Base-by-base conservation (phyloP, 1,140 invertebrate species). In the Orussus abietinus region DNA sequence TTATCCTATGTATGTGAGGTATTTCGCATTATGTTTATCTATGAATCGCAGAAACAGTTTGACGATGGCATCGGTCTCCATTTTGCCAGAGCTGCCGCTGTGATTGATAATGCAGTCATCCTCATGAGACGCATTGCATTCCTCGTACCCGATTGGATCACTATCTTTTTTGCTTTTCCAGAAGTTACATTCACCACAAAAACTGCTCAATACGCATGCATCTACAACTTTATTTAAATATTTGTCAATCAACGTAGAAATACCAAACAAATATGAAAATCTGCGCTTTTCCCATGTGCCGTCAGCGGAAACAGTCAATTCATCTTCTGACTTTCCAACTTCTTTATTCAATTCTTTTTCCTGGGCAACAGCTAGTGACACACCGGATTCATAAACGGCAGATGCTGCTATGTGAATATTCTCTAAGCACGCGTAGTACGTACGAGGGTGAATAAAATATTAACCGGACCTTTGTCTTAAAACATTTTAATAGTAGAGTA, bases 1-100 rank as follows among this genome's bases (percentile, higher is more conserved):
- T n/a, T n/a, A n/a, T n/a, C 49, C 46, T 22, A 57, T 49, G 26
- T 50, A 57, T 19, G 38, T 22, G 17, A 21, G 28, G 32, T 54
- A 55, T n/a, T 21, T 25, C 12, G 39, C 42, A n/a, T 20, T 30
- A 17, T 33, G 29, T 12, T 31, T 34, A 9, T 39, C 35, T 11
- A 29, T 25, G 21, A 47, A 40, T 37, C 51, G 37, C 12, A 15
- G 3, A 39, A 49, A 57, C 25, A 57, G 47, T 33, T 45, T 32
- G 5, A 49, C 4, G 18, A 52, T 45, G 11, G 46, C 45, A 31
- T 49, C 18, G 4, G 42, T 46, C 38, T 47, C 45, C 42, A 49
- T 55, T 20, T 43, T 51, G 15, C 39, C 38, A 20, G 35, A 19
- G 20, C 34, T 42, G 1, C 41, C 45, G 7, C 38, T 17, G 31